Conservation (phyloP, 2,888 invertebrate species). For the Polyommatus iphigenia region DNA sequence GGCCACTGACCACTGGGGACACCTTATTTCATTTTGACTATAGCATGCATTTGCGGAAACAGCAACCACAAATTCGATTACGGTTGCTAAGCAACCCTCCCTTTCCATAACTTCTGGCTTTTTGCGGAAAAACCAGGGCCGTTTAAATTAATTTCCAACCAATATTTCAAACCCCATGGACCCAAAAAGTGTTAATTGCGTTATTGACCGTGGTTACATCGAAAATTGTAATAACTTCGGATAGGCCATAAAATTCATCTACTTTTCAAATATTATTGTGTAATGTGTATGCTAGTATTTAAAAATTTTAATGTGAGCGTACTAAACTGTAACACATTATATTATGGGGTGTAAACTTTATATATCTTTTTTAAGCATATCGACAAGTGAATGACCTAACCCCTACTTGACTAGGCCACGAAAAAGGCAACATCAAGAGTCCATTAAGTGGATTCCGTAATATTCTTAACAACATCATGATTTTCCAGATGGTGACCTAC, state of each 20-base stretch:
- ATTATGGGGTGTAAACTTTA: too few relatives aligned
- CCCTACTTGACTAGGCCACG: neutral
- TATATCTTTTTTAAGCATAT: neutral
- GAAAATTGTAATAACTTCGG: neutral
- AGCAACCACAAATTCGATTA: neutral
- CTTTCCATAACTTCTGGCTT: neutral
- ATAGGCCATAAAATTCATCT: neutral
- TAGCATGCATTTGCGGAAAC: neutral
- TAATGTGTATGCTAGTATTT: too few relatives aligned
- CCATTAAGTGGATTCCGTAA: constrained; percentile 19
- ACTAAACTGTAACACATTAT: too few relatives aligned
- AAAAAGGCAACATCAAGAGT: neutral
- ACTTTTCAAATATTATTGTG: too few relatives aligned
- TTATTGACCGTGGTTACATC: neutral
- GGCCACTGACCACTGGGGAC: too few relatives aligned
- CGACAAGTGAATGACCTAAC: neutral
- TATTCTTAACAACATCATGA: constrained; percentile 1
- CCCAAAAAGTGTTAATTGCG: neutral
- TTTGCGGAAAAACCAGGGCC: neutral
- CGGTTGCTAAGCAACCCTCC: neutral
- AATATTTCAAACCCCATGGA: neutral
- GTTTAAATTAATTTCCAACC: neutral
- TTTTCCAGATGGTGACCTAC: neutral
- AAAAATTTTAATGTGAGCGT: too few relatives aligned
- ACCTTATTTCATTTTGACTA: too few relatives aligned